A percentile compares a stretch with the other conserved stretches of the same genome.
phyloP scores from a whole-genome alignment of 2,113 vertebrate genomes.

The Lepisosteus oculatus region DNA sequence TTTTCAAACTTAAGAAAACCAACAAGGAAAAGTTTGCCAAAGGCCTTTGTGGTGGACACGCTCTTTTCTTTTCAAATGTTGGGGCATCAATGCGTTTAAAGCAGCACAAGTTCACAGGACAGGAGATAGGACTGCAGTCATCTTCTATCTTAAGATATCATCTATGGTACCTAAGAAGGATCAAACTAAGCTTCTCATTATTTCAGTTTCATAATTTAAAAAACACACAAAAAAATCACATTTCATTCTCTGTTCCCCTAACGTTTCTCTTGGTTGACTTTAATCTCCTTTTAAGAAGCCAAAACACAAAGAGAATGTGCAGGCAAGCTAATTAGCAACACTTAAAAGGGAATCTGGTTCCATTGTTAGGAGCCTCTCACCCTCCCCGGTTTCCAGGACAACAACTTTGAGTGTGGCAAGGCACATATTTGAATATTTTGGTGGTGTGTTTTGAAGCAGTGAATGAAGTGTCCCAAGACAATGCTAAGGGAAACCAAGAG shows the following conservation, averaged over 20 bases:
- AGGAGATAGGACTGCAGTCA: too few species aligned
- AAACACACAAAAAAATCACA: conserved; percentile 40
- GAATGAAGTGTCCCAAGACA: conserved; percentile 13
- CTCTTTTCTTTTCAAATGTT: too few species aligned
- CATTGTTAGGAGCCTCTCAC: conserved; percentile 56
- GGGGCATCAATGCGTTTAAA: too few species aligned
- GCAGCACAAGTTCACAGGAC: too few species aligned
- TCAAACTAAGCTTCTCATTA: background rate
- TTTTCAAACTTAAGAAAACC: too few species aligned
- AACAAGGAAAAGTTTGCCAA: too few species aligned
- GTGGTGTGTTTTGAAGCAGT: conserved; percentile 30
- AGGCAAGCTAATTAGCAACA: conserved; percentile 76
- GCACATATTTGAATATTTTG: conserved; percentile 54
- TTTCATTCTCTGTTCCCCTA: conserved; percentile 48
- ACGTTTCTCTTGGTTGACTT: conserved; percentile 65
- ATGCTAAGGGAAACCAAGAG: background rate
- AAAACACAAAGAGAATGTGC: conserved; percentile 59
- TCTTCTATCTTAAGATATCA: background rate
- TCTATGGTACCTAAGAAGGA: background rate
- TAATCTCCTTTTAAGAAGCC: conserved; percentile 70
- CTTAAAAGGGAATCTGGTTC: conserved; percentile 63
- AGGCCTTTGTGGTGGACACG: too few species aligned
- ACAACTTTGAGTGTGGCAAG: conserved; percentile 57
- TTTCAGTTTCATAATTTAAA: background rate
- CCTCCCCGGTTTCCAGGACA: conserved; percentile 70